These are phyloP conservation scores for Parelbella ahira DNA, from an alignment of 2,888 invertebrate genomes.

Conservation along the genomic window DNA sequence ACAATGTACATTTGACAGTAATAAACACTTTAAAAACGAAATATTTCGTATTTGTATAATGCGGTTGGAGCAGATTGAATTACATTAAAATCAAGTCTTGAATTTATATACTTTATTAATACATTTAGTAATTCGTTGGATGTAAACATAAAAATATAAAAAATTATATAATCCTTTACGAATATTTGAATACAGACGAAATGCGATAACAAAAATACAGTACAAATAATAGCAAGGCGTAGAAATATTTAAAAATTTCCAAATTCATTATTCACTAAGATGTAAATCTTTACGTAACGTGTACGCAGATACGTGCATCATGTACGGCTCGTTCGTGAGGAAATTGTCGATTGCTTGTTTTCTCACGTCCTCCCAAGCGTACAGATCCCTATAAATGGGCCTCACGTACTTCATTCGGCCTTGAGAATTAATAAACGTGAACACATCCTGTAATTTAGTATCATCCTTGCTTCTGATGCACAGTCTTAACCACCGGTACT, in stretches of 20 bases:
- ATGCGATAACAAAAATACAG: too few relatives aligned
- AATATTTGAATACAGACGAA: too few relatives aligned
- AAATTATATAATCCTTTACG: too few relatives aligned
- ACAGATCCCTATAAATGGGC: slow-evolving; percentile 92
- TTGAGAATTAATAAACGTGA: slow-evolving; percentile 89
- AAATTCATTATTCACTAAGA: slow-evolving; percentile 45
- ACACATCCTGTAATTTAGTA: slow-evolving; percentile 82
- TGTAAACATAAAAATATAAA: too few relatives aligned
- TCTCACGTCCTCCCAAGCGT: slow-evolving; percentile 87
- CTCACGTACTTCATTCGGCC: slow-evolving; percentile 96
- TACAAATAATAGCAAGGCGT: too few relatives aligned
- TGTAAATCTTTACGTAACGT: slow-evolving; percentile 88
- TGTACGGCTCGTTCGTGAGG: slow-evolving; percentile 83
- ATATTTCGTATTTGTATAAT: too few relatives aligned
- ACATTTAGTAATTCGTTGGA: too few relatives aligned
- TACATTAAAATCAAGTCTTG: too few relatives aligned
- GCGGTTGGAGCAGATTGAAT: too few relatives aligned
- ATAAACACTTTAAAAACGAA: too few relatives aligned
- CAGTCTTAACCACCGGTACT: slow-evolving; percentile 87
- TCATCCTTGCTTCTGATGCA: slow-evolving; percentile 87
- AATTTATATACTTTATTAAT: too few relatives aligned
- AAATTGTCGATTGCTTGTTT: slow-evolving; percentile 86
- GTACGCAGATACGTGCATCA: slow-evolving; percentile 92
- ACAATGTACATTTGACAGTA: too few relatives aligned
- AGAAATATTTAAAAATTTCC: slow-evolving; percentile 8